Evolutionary conservation across 2,113 vertebrate genomes (phyloP).

Genomic region (Leptodactylus fuscus): DNA sequence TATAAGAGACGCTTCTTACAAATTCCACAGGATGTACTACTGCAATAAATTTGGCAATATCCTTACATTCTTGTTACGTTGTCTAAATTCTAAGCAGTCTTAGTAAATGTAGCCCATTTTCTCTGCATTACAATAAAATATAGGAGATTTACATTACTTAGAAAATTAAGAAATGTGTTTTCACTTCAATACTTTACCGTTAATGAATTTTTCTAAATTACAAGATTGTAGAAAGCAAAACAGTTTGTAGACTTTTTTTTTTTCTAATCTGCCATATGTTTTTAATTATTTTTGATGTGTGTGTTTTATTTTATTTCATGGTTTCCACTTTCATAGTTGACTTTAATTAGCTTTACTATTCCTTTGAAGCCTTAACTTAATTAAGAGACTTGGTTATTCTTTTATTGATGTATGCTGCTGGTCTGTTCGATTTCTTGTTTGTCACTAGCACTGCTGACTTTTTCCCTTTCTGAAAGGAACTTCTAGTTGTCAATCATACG

Average conservation of each 20-base stretch:
- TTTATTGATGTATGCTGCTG: neutral
- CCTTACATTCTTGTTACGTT: too few relatives aligned
- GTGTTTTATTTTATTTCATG: neutral
- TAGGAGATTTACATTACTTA: neutral
- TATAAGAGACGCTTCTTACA: too few relatives aligned
- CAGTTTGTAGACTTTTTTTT: neutral
- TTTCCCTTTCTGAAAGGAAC: neutral
- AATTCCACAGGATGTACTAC: too few relatives aligned
- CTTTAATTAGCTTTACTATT: constrained; percentile 12
- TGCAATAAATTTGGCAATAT: too few relatives aligned
- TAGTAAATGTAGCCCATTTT: too few relatives aligned
- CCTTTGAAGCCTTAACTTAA: constrained; percentile 7
- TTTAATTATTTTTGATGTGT: constrained; percentile 3
- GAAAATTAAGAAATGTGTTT: neutral
- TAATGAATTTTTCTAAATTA: neutral
- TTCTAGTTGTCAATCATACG: constrained; percentile 15
- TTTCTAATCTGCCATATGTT: neutral
- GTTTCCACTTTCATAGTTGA: neutral
- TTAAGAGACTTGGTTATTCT: constrained; percentile 20
- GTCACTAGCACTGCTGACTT: neutral
- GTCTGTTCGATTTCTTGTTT: constrained; percentile 9
- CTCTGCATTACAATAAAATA: neutral
- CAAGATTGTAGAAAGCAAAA: neutral
- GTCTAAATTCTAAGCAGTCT: too few relatives aligned
- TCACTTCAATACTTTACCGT: neutral